phyloP scores from a whole-genome alignment of 2,888 invertebrate genomes.

The Azorinus chamasolen region DNA sequence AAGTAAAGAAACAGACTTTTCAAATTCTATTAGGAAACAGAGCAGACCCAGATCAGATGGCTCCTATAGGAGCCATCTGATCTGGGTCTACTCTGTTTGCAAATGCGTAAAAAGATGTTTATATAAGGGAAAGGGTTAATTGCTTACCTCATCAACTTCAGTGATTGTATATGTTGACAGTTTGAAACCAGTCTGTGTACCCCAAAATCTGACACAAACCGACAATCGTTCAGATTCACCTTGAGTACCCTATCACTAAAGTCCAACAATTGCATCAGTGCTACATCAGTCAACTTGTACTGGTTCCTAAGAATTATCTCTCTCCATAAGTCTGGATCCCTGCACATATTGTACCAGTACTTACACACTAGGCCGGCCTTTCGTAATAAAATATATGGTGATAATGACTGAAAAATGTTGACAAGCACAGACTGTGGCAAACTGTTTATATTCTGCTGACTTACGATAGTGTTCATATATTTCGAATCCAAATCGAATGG shows the following conservation, averaged over 20 bases:
- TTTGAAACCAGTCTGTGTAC: slow-evolving; percentile 58
- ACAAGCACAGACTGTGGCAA: slow-evolving; percentile 38
- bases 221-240: slow-evolving; percentile 72
- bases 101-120: too few species aligned
- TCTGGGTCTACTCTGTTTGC: too few species aligned
- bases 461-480: slow-evolving; percentile 5
- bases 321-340: slow-evolving; percentile 38
- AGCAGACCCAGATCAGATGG: too few species aligned
- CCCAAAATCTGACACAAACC: slow-evolving; percentile 66
- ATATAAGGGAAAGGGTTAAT: background rate
- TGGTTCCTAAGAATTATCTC: slow-evolving; percentile 40
- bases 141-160: slow-evolving; percentile 73
- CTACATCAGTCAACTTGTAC: slow-evolving; percentile 52
- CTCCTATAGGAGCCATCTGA: too few species aligned
- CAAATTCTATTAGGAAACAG: too few species aligned
- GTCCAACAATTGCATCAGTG: slow-evolving; percentile 41
- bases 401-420: slow-evolving; percentile 40
- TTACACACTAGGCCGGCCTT: slow-evolving; percentile 48
- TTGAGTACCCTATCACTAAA: slow-evolving; percentile 71
- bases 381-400: slow-evolving; percentile 33
- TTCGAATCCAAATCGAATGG: slow-evolving; percentile 26
- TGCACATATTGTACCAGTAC: slow-evolving; percentile 51
- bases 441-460: slow-evolving; percentile 22
- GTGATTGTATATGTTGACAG: slow-evolving; percentile 64
- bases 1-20: too few species aligned